These are phyloP conservation scores for Saimiri boliviensis DNA, from an alignment of 2,113 vertebrate species.

Conservation along the genomic window DNA sequence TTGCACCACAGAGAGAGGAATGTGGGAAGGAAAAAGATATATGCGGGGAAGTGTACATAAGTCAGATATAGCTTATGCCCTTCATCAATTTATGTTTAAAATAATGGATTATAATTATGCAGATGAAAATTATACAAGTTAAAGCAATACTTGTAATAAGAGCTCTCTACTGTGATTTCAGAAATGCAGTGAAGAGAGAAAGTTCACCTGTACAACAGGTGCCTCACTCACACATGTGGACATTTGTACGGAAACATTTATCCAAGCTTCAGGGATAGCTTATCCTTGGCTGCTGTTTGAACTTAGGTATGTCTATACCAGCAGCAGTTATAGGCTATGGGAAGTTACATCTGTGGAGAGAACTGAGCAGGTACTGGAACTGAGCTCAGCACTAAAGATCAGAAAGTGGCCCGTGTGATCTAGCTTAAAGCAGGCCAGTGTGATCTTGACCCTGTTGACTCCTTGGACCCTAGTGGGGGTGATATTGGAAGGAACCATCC, in stretches of 20 bases:
- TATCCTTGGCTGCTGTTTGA: background rate
- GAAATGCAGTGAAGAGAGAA: background rate
- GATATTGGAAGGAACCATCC: background rate
- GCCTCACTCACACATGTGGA: no score
- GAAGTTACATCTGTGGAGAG: background rate
- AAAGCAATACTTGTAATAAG: background rate
- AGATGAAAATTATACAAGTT: background rate
- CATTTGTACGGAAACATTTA: background rate
- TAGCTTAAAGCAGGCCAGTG: fast-evolving
- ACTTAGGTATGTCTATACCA: background rate
- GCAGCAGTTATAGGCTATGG: background rate
- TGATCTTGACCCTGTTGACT: background rate
- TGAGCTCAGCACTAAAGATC: background rate
- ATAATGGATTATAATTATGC: fast-evolving
- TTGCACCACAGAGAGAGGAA: background rate
- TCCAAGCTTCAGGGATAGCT: background rate
- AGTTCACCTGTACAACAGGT: background rate
- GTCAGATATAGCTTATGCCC: background rate
- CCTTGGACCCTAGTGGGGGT: no score
- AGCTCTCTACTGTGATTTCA: background rate
- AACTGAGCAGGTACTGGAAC: background rate
- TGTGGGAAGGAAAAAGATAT: background rate
- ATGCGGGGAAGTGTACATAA: fast-evolving
- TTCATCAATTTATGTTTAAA: background rate
- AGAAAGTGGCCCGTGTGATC: background rate